Conservation (phyloP, 1,140 invertebrate genomes). For the Augochlora pura region DNA sequence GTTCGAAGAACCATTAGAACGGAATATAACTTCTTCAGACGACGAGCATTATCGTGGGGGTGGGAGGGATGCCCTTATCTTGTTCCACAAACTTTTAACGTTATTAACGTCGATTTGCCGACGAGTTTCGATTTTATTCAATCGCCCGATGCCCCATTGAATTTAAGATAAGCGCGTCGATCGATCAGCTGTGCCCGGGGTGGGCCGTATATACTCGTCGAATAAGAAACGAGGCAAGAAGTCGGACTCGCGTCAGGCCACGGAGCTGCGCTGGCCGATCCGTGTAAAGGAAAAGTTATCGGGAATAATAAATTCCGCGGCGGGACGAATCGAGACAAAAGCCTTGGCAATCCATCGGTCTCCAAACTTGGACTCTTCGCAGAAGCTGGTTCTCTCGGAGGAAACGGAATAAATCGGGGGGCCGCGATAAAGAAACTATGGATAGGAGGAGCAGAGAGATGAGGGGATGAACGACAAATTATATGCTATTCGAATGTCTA, state of each 20-base stretch:
- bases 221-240: conserved; percentile 37
- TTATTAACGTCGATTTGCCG: conserved; percentile 49
- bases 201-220: conserved; percentile 13
- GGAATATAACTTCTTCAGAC: neutral
- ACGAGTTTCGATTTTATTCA: conserved; percentile 36
- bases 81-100: conserved; percentile 36
- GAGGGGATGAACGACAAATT: conserved; percentile 35
- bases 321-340: conserved; percentile 66
- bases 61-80: conserved; percentile 17
- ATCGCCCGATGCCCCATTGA: conserved; percentile 53
- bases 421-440: conserved; percentile 46
- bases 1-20: neutral
- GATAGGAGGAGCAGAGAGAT: neutral
- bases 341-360: conserved; percentile 65
- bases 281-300: conserved; percentile 64
- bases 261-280: conserved; percentile 15
- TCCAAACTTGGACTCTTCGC: conserved; percentile 58
- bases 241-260: neutral
- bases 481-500: conserved; percentile 71
- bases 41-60: conserved; percentile 8
- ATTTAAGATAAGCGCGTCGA: conserved; percentile 59
- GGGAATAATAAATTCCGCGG: conserved; percentile 73
- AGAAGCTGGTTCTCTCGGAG: conserved; percentile 15
- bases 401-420: conserved; percentile 33
- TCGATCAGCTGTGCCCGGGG: conserved; percentile 28